Conservation (phyloP, 1,140 invertebrate genomes). For the Drosophila ficusphila region DNA sequence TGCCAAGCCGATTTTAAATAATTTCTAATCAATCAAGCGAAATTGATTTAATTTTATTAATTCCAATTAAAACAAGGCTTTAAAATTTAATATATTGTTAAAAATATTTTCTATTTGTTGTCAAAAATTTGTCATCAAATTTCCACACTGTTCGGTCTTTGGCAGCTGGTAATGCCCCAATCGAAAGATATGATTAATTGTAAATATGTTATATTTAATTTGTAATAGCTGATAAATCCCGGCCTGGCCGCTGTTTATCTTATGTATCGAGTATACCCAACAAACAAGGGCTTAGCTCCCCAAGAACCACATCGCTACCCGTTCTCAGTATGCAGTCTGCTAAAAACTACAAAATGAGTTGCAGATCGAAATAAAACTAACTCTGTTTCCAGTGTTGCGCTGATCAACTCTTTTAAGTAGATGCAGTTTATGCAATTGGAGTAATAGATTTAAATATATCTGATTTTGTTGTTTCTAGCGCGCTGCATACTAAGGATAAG, state of each 20-base stretch:
- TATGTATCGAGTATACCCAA: slow-evolving; percentile 25
- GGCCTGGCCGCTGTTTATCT: slow-evolving; percentile 67
- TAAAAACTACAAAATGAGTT: too few relatives aligned
- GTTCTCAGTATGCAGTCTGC: too few relatives aligned
- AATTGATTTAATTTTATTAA: not conserved
- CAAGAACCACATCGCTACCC: too few relatives aligned
- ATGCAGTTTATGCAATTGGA: too few relatives aligned
- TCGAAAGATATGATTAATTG: slow-evolving; percentile 47
- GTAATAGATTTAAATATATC: too few relatives aligned
- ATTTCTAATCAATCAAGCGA: too few relatives aligned
- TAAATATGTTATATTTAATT: slow-evolving; percentile 71
- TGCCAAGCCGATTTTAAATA: not conserved
- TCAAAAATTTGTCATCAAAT: slow-evolving; percentile 20
- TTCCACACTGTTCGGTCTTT: slow-evolving; percentile 7
- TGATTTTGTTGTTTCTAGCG: too few relatives aligned
- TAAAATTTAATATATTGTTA: slow-evolving; percentile 10
- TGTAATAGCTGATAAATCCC: slow-evolving; percentile 61
- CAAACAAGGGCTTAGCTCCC: slow-evolving; percentile 33
- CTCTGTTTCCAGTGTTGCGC: too few relatives aligned
- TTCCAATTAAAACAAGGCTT: not conserved
- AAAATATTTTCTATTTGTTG: not conserved
- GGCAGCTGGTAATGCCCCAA: slow-evolving; percentile 28
- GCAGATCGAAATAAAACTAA: too few relatives aligned
- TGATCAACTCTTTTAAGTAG: too few relatives aligned
- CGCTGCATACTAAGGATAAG: slow-evolving; percentile 74